Conservation (phyloP, 2,113 vertebrate species). For the Amia ocellicauda region DNA sequence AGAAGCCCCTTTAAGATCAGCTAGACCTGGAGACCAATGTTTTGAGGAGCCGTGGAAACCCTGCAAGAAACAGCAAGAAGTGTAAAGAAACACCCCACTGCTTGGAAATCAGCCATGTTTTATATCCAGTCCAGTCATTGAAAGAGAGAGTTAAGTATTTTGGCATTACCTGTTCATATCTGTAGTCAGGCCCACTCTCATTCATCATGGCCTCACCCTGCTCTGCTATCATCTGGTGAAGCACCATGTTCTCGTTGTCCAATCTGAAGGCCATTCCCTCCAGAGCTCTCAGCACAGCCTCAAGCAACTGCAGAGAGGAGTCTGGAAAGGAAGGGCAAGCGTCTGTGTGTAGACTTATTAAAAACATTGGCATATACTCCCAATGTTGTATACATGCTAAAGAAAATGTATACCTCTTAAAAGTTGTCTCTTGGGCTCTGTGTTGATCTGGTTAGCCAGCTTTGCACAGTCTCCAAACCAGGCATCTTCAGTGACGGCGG, state of each 20-base stretch:
- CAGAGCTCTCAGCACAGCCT: slow-evolving; percentile 51
- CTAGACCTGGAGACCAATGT: slow-evolving; percentile 52
- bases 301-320: slow-evolving; percentile 45
- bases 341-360: slow-evolving; percentile 33
- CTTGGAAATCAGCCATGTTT: no score
- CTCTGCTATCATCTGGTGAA: slow-evolving; percentile 21
- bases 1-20: slow-evolving; percentile 33
- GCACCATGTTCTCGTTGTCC: slow-evolving; percentile 46
- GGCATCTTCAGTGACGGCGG: no score
- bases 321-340: slow-evolving; percentile 23
- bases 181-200: slow-evolving; percentile 45
- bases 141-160: slow-evolving; percentile 24
- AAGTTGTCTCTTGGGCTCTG: no score
- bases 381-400: no score
- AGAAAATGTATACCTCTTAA: no score
- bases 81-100: background rate
- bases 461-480: no score
- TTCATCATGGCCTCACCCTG: slow-evolving; percentile 33
- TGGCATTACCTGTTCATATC: slow-evolving; percentile 37
- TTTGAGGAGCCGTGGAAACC: slow-evolving; percentile 25
- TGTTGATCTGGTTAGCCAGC: no score
- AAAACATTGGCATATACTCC: no score
- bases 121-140: no score
- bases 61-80: slow-evolving; percentile 1
- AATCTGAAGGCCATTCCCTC: slow-evolving; percentile 52